Percentiles rank a stretch among this genome's conserved stretches.
phyloP scores from a whole-genome alignment of 2,888 invertebrate species.

The Parthenolecanium corni region DNA sequence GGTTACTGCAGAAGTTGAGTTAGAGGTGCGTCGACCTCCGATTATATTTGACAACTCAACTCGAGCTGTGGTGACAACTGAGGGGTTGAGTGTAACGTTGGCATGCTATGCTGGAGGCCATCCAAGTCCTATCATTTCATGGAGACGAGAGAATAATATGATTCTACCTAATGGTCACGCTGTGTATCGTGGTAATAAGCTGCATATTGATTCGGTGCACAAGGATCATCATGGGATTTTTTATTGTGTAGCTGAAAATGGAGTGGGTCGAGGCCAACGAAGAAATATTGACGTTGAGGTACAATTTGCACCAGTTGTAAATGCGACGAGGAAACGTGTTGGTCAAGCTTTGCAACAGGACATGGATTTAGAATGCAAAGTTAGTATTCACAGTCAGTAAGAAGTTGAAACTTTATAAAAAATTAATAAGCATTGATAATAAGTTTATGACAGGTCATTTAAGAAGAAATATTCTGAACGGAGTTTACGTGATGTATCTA shows the following conservation, averaged over 20 bases:
- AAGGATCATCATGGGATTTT: conserved; percentile 88
- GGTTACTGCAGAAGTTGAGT: conserved; percentile 66
- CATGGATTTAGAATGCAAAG: conserved; percentile 74
- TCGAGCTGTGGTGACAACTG: conserved; percentile 64
- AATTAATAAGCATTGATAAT: too few species aligned
- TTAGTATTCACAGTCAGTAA: too few species aligned
- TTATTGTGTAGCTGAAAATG: conserved; percentile 85
- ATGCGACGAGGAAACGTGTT: conserved; percentile 67
- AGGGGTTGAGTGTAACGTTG: conserved; percentile 63
- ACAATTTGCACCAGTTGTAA: conserved; percentile 77
- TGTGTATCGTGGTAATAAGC: conserved; percentile 64
- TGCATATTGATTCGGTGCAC: conserved; percentile 63
- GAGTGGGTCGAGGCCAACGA: conserved; percentile 71
- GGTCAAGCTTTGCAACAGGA: conserved; percentile 85
- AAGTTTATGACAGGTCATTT: too few species aligned
- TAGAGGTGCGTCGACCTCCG: conserved; percentile 78
- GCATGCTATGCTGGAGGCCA: conserved; percentile 83
- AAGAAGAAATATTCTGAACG: too few species aligned
- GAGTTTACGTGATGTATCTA: too few species aligned
- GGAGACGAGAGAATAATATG: conserved; percentile 87
- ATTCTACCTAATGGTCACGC: conserved; percentile 83
- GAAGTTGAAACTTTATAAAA: too few species aligned
- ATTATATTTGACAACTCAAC: conserved; percentile 89
- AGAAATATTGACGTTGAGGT: conserved; percentile 82
- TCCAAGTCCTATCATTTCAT: conserved; percentile 71